Evolutionary conservation across 2,888 invertebrate species (phyloP), one percentile per base, ranked within the genome.

Genomic region (Leucozona laternaria): DNA sequence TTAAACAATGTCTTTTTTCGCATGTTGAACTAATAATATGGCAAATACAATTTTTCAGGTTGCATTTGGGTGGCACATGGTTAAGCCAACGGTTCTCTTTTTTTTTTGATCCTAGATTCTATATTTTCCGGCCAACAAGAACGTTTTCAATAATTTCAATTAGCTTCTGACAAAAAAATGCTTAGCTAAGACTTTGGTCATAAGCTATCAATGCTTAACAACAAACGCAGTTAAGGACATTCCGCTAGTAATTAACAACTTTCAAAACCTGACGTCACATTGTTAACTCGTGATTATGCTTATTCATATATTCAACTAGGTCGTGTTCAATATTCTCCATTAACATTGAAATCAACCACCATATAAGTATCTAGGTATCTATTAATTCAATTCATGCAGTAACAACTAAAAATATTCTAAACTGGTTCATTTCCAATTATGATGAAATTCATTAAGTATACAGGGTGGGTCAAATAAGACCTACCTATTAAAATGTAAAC

Each of bases 261-360:
- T 43, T 62, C 25, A 62, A 43, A 62, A 43, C 1, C 13, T 48
- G 13, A 66, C 66, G 66, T 66, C 66, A 66, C 31, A n/a, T 28
- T n/a, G 17, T 62, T 4, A 28, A 2, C n/a, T 25, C 43, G n/a
- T 53, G 13, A 53, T n/a, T n/a, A n/a, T 40, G n/a, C n/a, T 10
- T 40, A 20, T 62, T 25, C 43, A 43, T 25, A 43, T 25, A 37
- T 37, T 37, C 22, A 66, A 57, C 64, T 37, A 58, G 64, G 64
- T 50, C 64, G 58, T 77, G 25, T 53, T 68, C 50, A 64, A 70
- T 57, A 75, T 57, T 70, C 43, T 8, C 13, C 2, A 48, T 40
- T 48, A 57, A 70, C 79, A 79, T 79, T 83, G 75, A 83, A 79
- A 48, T 31, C 72, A 45, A 22, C 17, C 48, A 48, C 45, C 43